Conservation (phyloP, 2,888 invertebrate genomes). For the Doris montereyensis region DNA sequence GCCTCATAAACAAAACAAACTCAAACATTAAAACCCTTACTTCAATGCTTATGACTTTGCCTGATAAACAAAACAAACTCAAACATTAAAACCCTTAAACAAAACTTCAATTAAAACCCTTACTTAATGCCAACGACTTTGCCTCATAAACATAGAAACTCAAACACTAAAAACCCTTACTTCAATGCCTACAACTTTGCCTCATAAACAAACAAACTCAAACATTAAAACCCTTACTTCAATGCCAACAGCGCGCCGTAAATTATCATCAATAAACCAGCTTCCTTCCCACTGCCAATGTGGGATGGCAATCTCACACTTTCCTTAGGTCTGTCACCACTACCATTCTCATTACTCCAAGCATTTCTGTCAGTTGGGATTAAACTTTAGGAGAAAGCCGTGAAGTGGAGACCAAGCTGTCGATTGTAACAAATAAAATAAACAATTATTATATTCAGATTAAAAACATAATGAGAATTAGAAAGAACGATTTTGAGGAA, state of each 20-base stretch:
- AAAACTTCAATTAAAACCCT: no score
- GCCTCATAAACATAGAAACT: no score
- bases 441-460: no score
- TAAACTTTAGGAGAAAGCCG: constrained; percentile 81
- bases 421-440: not conserved
- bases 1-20: not conserved
- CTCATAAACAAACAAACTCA: not conserved
- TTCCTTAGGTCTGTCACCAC: constrained; percentile 83
- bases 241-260: constrained; percentile 76
- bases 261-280: constrained; percentile 79
- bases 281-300: constrained; percentile 98
- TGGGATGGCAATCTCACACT: constrained; percentile 89
- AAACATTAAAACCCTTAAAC: no score
- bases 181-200: not conserved
- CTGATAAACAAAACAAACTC: not conserved
- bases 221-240: not conserved
- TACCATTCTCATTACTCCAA: constrained; percentile 89
- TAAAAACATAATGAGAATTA: no score
- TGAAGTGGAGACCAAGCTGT: no score
- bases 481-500: no score
- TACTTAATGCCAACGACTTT: no score
- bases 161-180: not conserved
- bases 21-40: not conserved
- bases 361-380: constrained; percentile 90
- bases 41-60: constrained; percentile 74